Percentiles rank a stretch among this genome's conserved stretches.
Evolutionary conservation across 35 echinoderm and acorn worm species (phyloP).

Genomic region (Amphiura filiformis): DNA sequence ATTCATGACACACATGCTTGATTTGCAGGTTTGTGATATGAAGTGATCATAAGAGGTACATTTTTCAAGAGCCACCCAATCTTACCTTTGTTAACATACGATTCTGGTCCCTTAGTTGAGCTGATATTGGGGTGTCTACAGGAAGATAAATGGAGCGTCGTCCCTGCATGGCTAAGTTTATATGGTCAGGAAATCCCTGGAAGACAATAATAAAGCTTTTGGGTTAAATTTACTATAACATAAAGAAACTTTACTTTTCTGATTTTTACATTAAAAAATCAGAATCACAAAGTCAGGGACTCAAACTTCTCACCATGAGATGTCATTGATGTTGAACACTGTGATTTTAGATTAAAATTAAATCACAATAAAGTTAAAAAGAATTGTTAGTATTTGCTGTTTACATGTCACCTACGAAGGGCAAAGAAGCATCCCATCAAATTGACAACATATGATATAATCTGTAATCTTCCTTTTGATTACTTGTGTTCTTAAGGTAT

Average conservation of each 20-base stretch:
- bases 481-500: too few relatives aligned
- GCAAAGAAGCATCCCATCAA: too few relatives aligned
- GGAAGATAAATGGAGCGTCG: background rate
- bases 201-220: constrained; percentile 5
- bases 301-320: background rate
- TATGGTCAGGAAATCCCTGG: constrained; percentile 89
- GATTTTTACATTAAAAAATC: background rate
- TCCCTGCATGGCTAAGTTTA: constrained; percentile 76
- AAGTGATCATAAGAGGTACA: too few relatives aligned
- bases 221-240: background rate
- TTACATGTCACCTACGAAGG: too few relatives aligned
- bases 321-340: background rate
- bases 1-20: too few relatives aligned
- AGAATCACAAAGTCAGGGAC: background rate
- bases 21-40: background rate
- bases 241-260: background rate
- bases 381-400: too few relatives aligned
- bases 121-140: constrained; percentile 13
- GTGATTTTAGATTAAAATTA: background rate
- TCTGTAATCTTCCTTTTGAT: too few relatives aligned
- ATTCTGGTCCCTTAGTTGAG: constrained; percentile 79
- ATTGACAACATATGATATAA: too few relatives aligned
- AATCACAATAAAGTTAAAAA: too few relatives aligned
- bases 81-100: constrained; percentile 80
- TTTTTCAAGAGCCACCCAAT: background rate